Evolutionary conservation across 1,140 invertebrate genomes (phyloP).

Genomic region (Laodelphax striatellus): DNA sequence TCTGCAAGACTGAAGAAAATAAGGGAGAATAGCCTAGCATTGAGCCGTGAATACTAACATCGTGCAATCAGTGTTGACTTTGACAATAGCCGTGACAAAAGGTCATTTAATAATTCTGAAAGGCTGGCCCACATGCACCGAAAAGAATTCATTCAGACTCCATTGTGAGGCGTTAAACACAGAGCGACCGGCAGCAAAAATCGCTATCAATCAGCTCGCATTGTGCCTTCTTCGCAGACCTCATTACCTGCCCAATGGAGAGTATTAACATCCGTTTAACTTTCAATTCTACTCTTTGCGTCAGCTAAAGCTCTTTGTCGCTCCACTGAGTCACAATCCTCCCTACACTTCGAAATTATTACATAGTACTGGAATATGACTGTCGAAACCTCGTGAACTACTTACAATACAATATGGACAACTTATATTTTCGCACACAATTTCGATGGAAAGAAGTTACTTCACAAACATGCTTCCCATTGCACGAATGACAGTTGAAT

Average conservation of each 20-base stretch:
- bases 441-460: too few species aligned
- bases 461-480: too few species aligned
- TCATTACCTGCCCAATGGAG: background rate
- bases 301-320: background rate
- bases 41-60: background rate
- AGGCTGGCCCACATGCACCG: background rate
- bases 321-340: too few species aligned
- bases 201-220: background rate
- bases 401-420: too few species aligned
- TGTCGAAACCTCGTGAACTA: too few species aligned
- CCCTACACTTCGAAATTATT: too few species aligned
- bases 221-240: background rate
- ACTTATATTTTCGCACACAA: too few species aligned
- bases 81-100: background rate
- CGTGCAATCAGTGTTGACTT: background rate
- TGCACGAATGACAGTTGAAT: too few species aligned
- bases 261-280: background rate
- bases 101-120: constrained; percentile 2
- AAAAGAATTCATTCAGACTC: background rate
- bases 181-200: background rate
- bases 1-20: background rate
- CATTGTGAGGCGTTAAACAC: background rate
- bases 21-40: background rate
- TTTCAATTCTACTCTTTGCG: background rate
- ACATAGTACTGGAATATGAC: too few species aligned